Evolutionary conservation across 2,113 vertebrate species (phyloP), one percentile per base, ranked within the genome.

Genomic region (Catharus fuscescens): DNA sequence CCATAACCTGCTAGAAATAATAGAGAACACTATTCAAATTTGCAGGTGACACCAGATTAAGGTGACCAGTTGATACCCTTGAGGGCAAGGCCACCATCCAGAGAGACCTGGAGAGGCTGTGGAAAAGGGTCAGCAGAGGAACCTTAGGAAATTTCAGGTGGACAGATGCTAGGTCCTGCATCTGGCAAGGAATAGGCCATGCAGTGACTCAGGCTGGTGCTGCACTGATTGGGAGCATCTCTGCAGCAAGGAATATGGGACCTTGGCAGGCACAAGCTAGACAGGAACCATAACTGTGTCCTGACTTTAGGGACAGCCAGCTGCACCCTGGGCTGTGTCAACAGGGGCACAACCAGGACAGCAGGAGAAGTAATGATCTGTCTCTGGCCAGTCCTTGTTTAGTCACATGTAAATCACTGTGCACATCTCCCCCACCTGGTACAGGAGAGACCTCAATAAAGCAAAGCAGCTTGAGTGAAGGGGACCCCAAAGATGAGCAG

Each of bases 341-440:
- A 7, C 8, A 24, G 24, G 32, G 34, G 14, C 52, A 61, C n/a
- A 65, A 18, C 48, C 48, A 34, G 56, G 31, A 45, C 29, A 56
- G 67, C 28, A 29, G 14, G 18, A 32, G 25, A 66, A 61, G 26
- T 9, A 25, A 15, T 53, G 31, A 38, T n/a, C 12, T 44, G 26
- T 20, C 23, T 45, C 64, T 34, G 44, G 6, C 15, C 34, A 16
- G 56, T 54, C 50, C 50, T 70, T 80, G 31, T 48, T 38, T 15
- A 54, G 9, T 31, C 20, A 17, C 31, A 3, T 36, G 48, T 59
- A 5, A 47, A 34, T 80, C 45, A n/a, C n/a, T 64, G 36, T 57
- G 19, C n/a, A 2, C 36, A 19, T 15, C 24, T 5, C 5, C 16
- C 10, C 5, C 4, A 8, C 23, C 10, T 4, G 2, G 5, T 29